Percentiles rank a stretch among this genome's conserved stretches.
These are phyloP conservation scores for Orycteropus afer DNA, from an alignment of 2,113 vertebrate genomes.

Conservation along the genomic window DNA sequence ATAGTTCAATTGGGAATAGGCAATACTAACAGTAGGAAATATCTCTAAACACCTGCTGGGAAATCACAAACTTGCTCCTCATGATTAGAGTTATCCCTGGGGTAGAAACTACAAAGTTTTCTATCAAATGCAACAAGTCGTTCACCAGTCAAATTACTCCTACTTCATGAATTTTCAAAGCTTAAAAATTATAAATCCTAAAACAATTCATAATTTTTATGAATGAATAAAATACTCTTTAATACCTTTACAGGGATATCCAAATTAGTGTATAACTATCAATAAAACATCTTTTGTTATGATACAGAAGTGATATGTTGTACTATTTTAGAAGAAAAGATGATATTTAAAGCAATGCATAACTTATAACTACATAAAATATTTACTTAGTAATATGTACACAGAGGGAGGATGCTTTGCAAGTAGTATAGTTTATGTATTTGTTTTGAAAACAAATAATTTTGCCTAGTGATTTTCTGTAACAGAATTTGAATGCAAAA, in stretches of 20 bases:
- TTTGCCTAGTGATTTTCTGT: conserved; percentile 10
- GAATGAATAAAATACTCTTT: neutral
- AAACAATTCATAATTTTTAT: conserved; percentile 36
- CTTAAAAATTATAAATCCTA: conserved; percentile 28
- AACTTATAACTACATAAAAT: conserved; percentile 47
- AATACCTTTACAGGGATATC: neutral
- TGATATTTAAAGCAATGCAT: conserved; percentile 34
- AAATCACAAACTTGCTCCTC: conserved; percentile 53
- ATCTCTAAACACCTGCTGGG: conserved; percentile 29
- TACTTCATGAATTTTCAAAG: conserved; percentile 39
- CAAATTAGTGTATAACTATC: conserved; percentile 11
- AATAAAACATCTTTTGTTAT: neutral
- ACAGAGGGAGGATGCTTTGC: conserved; percentile 2
- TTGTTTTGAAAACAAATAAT: conserved; percentile 40
- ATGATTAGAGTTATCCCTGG: conserved; percentile 31
- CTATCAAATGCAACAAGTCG: conserved; percentile 62
- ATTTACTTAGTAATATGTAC: conserved; percentile 13
- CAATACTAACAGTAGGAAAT: neutral
- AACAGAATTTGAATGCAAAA: conserved; percentile 43
- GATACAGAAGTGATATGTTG: neutral
- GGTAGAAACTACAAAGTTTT: conserved; percentile 38
- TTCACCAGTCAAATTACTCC: conserved; percentile 40
- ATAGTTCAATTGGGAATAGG: neutral
- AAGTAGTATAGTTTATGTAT: conserved; percentile 29
- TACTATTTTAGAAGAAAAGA: conserved; percentile 2